Base-by-base conservation (phyloP, 2,113 vertebrate genomes). In the Coptodon rendalli region DNA sequence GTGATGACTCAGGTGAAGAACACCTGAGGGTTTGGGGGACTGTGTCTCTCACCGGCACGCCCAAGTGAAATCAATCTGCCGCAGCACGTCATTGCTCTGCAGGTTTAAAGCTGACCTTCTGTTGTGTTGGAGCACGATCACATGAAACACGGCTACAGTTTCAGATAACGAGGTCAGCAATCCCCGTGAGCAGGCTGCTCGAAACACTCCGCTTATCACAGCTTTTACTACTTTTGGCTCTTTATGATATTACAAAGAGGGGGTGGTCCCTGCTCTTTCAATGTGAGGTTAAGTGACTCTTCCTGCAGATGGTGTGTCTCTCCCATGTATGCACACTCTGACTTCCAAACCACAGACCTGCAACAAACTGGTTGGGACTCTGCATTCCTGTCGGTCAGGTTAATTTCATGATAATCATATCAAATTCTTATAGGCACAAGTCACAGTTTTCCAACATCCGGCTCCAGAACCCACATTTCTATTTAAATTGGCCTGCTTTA, bases 401-500 rank as follows among this genome's bases (percentile, higher is more conserved):
- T 63, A 63, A 63, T 2, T 4, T 73, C 8, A 2, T 2, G 1
- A 45, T 45, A 73, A 22, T 73, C 13, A 27, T 27, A 73, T 73
- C 38, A 45, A 1, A 45, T 73, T 73, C 66, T 16, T 73, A 9
- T 0, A 45, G 38, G 13, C 66, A 43, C 38, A 73, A 0, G 22
- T 24, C 38, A 43, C 8, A 43, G 8, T 73, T 13, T 10, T 27
- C 66, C 22, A 71, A 43, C 12, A 73, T 10, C 13, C 1, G 2
- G 61, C 34, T 66, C 61, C 61, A 66, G 17, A 66, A 66, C 19
- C 11, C 63, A 68, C 63, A 8, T 19, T 68, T 13, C 19, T 38
- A 5, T 38, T 38, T 22, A 38, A 38, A 6, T n/a, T 43, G 66
- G n/a, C 38, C 38, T 24, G 4, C 5, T 43, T 71, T 24, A 71